phyloP scores from a whole-genome alignment of 2,113 vertebrate species.

The Ptychochromis oligacanthus region DNA sequence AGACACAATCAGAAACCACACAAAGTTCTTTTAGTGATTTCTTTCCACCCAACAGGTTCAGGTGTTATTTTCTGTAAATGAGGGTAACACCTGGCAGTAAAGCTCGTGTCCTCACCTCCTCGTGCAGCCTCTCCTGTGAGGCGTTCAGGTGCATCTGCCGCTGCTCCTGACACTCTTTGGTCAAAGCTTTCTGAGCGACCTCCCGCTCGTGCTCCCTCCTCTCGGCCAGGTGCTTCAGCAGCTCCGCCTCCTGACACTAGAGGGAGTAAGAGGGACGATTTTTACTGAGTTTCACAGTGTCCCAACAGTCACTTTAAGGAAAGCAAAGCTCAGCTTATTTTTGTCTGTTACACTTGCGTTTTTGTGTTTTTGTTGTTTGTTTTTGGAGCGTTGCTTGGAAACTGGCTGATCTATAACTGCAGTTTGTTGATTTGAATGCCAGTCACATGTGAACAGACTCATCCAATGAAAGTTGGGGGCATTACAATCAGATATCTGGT shows the following conservation, averaged over 20 bases:
- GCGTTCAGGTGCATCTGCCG: constrained; percentile 87
- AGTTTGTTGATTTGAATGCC: background rate
- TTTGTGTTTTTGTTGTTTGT: too few relatives aligned
- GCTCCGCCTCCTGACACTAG: constrained; percentile 93
- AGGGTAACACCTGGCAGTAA: background rate
- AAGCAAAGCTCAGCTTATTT: too few relatives aligned
- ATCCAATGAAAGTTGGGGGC: too few relatives aligned
- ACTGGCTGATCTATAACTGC: too few relatives aligned
- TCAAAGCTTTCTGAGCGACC: constrained; percentile 93
- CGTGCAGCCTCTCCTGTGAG: constrained; percentile 88
- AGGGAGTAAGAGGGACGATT: background rate
- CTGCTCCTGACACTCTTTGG: constrained; percentile 90
- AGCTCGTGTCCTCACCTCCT: constrained; percentile 82
- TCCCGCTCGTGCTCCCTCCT: constrained; percentile 90
- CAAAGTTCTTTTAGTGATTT: background rate
- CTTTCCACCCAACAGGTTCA: background rate
- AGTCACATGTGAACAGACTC: too few relatives aligned
- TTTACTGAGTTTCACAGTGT: background rate
- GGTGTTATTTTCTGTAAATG: background rate
- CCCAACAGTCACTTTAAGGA: background rate
- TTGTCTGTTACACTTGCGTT: too few relatives aligned
- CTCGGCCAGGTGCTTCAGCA: constrained; percentile 91
- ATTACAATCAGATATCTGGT: background rate
- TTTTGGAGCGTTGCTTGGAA: too few relatives aligned
- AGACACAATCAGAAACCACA: constrained; percentile 58